Base-by-base conservation (phyloP, 2,797 vertebrate species). In the Urocyon cinereoargenteus region DNA sequence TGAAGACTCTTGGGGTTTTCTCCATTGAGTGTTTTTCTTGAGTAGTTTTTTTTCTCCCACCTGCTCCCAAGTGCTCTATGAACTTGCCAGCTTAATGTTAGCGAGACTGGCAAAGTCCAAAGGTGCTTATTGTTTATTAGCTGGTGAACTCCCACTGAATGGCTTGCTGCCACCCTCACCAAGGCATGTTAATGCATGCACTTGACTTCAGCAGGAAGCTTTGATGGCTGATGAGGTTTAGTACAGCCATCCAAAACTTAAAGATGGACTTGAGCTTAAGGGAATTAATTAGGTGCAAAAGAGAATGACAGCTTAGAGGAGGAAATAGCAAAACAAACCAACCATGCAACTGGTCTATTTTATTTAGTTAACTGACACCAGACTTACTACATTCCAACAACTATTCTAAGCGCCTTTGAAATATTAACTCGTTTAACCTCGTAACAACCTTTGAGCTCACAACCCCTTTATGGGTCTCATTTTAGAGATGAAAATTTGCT, bases 241-340 rank as follows among this genome's bases (percentile, higher is more conserved):
- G 34, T 61, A 88, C 10, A 75, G 18, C 12, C n/a, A 11, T 16
- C 70, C 0, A 9, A 97, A 95, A 59, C 90, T 96, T 87, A 53
- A 89, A 85, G 91, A 94, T 1, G 3, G 88, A 83, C 84, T 72
- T 3, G 91, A 49, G 57, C 9, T 90, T 73, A 96, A 51, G 72
- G 62, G 97, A 98, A 77, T 51, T 95, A 98, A 96, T 90, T 92
- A 34, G n/a, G 0, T 95, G 66, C 70, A 95, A 93, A 57, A 92
- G 90, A 96, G 97, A 93, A 55, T 81, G 91, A 77, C 62, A 64
- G 26, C 83, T 96, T 96, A 73, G 70, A 90, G 66, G 34, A 96
- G 21, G 28, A 91, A 92, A 94, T 13, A 34, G 40, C 36, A 86
- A 75, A 78, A 85, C 36, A 88, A 92, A 93, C 26, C 70, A 82